Evolutionary conservation across 2,113 vertebrate species (phyloP), one percentile per base, ranked within the genome.

Genomic region (Colinus virginianus): DNA sequence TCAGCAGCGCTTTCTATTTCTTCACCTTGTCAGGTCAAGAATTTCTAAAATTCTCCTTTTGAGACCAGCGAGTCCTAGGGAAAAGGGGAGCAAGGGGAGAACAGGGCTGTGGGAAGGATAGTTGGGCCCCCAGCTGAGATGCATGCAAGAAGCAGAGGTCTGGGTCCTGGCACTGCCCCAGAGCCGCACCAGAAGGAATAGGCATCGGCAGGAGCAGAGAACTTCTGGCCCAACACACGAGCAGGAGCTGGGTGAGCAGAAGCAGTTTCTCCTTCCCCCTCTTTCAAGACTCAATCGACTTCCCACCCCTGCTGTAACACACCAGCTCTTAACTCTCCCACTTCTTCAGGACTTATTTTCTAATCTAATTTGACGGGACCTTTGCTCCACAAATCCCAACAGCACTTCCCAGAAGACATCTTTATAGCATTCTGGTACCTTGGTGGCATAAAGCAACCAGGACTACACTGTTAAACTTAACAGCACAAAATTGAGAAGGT

Each of bases 331-430:
- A 96, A 83, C 87, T 92, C 90, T 56, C 64, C 71, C 67, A 75
- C 85, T 93, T 86, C 83, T 92, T 87, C 83, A 76, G 78, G 88
- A 78, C 68, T 93, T 87, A 78, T 79, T 91, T 91, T 94, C 84
- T 85, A 92, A 94, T 96, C 82, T 88, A 75, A 92, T 61, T 9
- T 88, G 76, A 90, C 2, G 36, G 87, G 89, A 94, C 56, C 76
- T 96, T 81, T 92, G 87, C 68, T 91, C 82, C 84, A 80, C 78
- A 95, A 91, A 94, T 94, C 68, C 93, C 93, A 90, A 43, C 30
- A 79, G 82, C 66, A 19, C 83, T 94, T 90, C 92, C 91, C 80
- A 92, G 71, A 93, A 78, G 48, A 84, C 3, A 8, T 74, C 48
- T 80, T 94, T 43, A 75, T 9, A 86, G 64, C 43, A 26, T 66